Base-by-base conservation (phyloP, 2,888 invertebrate species). In the Morinoia aosen region DNA sequence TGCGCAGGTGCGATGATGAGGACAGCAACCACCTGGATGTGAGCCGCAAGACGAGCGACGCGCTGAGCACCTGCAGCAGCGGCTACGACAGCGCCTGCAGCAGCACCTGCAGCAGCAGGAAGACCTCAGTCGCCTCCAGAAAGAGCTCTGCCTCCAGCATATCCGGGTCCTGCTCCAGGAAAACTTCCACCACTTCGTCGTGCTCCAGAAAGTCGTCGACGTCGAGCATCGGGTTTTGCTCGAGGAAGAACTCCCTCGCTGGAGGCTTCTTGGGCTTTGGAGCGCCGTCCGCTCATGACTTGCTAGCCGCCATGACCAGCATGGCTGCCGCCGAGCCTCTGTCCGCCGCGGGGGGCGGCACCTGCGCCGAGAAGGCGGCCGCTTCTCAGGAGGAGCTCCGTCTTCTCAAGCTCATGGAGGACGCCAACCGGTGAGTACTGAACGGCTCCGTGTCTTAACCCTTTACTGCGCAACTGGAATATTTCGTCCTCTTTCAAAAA, bases 331-430 rank as follows among this genome's bases (percentile, higher is more conserved):
- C 95, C 88, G 33, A 64, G 76, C 40, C 56, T 16, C 3, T 58
- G 19, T n/a, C 64, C 95, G 48, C 40, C 95, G 39, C 40, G 39
- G 61, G n/a, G 56, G 88, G 56, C 88, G 39, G 90, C 95, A 95
- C 93, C 91, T 16, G 58, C n/a, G 58, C 61, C 39, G 61, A 58
- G 64, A 57, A 61, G 64, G 61, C 95, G 76, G 95, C 95, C 91
- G 95, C 96, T 19, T 96, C 96, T 25, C 95, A 98, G 97, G 98
- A 98, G 97, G 99, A 99, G 97, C 98, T 98, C 98, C 98, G 98
- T 97, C 98, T 99, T 97, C 98, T 99, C 97, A 99, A 99, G 97
- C 99, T 99, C 97, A 98, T 99, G 98, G 99, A 99, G 98, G 99
- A 99, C 97, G 99, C 99, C 97, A 99, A 99, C 97, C 98, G 98